These are phyloP conservation scores for Eupithecia exiguata DNA, from an alignment of 2,888 invertebrate species.

Conservation along the genomic window DNA sequence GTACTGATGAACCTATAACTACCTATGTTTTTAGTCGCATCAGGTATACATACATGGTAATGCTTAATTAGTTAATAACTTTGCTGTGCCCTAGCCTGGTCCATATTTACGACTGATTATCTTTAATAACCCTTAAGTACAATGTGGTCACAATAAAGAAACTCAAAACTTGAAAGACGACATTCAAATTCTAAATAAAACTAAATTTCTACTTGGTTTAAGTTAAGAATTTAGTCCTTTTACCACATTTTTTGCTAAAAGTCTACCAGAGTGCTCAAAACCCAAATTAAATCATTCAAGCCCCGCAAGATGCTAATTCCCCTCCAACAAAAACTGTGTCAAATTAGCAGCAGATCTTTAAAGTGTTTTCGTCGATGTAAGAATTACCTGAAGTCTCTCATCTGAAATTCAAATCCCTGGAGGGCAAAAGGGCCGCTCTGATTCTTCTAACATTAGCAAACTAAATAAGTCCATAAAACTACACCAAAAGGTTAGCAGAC, in stretches of 20 bases:
- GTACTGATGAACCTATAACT: no score
- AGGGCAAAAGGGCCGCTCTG: constrained; percentile 25
- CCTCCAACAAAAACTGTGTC: not conserved
- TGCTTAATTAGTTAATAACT: no score
- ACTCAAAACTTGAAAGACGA: not conserved
- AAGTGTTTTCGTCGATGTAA: constrained; percentile 18
- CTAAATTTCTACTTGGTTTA: not conserved
- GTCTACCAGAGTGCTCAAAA: not conserved
- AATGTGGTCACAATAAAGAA: no score
- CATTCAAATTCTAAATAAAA: not conserved
- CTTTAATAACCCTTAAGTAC: no score
- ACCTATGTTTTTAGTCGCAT: no score
- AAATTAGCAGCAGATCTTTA: not conserved
- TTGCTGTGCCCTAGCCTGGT: no score
- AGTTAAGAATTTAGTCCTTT: not conserved
- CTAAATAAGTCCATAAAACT: constrained; percentile 36
- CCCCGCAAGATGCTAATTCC: not conserved
- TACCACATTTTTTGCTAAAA: not conserved
- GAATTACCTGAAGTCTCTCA: constrained; percentile 35
- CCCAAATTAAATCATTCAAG: not conserved
- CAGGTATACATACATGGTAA: no score
- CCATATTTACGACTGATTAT: no score
- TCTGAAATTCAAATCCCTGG: constrained; percentile 40
- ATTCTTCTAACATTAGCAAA: constrained; percentile 33
- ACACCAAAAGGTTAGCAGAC: constrained; percentile 11